Base-by-base conservation (phyloP, 2,113 vertebrate species). In the Neodontobutis hainanensis region DNA sequence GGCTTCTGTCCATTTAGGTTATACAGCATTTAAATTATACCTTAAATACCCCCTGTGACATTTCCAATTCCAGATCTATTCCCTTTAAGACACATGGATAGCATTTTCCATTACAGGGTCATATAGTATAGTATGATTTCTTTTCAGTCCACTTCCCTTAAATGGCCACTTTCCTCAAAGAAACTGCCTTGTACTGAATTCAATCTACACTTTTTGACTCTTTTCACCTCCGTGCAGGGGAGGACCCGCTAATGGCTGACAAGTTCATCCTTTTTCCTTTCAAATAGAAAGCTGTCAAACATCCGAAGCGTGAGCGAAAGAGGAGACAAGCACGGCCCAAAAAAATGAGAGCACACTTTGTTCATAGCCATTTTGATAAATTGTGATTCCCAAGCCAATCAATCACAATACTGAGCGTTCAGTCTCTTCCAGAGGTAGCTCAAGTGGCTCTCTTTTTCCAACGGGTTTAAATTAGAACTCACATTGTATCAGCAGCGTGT, bases 391-490 rank as follows among this genome's bases (percentile, higher is more conserved):
- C 12, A 0, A 16, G 9, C 49, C 34, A 9, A 55, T 55, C 52
- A n/a, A 55, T 55, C 34, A 12, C 15, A 19, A 19, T 35, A 53
- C 11, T 27, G 19, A 27, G 19, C 19, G 19, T 53, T 52, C 51
- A 55, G 65, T 42, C 52, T 11, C 11, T 57, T 64, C 35, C 6
- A 44, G 10, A 6, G 51, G n/a, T 16, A 65, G 27, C n/a, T 49
- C 43, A 61, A 43, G 15, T 43, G 0, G 44, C 44, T 34, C 47
- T 34, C 15, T 63, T 78, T 44, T 6, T 51, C 48, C 59, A 47
- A 36, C 52, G 64, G 3, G 47, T 73, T 88, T 75, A 84, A 85
- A 84, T 82, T 77, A 85, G 78, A 78, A 56, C 49, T 61, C 42
- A 27, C 27, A 55, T 15, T 59, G 52, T 61, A 62, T 59, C 57